A percentile compares a stretch with the other conserved stretches of the same genome.
These are phyloP conservation scores for Cordilura impudica DNA, from an alignment of 2,888 invertebrate species.

Conservation along the genomic window DNA sequence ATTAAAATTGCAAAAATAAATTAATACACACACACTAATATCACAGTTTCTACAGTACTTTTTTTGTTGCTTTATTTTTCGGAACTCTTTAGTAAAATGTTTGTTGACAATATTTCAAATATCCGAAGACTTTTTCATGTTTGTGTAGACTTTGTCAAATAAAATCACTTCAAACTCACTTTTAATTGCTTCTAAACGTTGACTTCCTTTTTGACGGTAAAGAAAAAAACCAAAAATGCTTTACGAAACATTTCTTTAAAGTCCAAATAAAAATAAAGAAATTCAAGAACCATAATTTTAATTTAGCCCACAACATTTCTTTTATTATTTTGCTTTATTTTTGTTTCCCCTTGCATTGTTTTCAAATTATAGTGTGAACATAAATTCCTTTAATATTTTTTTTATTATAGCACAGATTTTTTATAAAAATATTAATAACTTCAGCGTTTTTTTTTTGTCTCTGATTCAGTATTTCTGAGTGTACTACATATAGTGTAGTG, in stretches of 20 bases:
- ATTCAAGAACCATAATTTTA: not conserved
- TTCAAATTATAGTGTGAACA: not conserved
- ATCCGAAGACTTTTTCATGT: conserved; percentile 9
- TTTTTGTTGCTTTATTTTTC: conserved; percentile 7
- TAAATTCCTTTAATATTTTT: not conserved
- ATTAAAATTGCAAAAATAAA: too few species aligned
- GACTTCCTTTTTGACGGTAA: not conserved
- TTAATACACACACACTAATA: too few species aligned
- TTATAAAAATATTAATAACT: not conserved
- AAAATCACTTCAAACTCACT: not conserved
- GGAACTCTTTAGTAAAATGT: conserved; percentile 15
- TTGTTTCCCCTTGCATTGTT: not conserved
- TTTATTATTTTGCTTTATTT: not conserved
- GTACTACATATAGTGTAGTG: not conserved
- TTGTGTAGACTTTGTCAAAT: not conserved
- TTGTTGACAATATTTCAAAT: conserved; percentile 48
- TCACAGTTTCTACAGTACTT: too few species aligned
- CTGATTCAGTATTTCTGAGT: conserved; percentile 8
- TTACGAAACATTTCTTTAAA: not conserved
- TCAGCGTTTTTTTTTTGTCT: too few species aligned
- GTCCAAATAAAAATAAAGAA: not conserved
- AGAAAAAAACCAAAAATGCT: not conserved
- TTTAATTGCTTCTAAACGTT: not conserved
- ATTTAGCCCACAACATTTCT: not conserved
- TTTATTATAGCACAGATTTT: not conserved